Percentiles rank a stretch among this genome's conserved stretches.
Evolutionary conservation across 1,140 invertebrate species (phyloP).

Genomic region (Cylas formicarius): DNA sequence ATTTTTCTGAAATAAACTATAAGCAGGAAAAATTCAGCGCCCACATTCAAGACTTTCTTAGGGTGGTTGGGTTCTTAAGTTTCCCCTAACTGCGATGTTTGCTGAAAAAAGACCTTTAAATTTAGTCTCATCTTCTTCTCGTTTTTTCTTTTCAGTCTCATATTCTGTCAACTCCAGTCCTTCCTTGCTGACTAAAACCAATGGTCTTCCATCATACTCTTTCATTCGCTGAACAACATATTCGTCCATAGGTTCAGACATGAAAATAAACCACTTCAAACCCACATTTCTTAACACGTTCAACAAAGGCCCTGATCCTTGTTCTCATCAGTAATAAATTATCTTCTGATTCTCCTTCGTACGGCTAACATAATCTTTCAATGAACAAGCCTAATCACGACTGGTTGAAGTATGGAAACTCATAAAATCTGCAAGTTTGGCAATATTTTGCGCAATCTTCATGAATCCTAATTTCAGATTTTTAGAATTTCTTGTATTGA

Average conservation of each 20-base stretch:
- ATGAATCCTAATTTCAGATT: conserved; percentile 97
- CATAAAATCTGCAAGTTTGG: conserved; percentile 86
- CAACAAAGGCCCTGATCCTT: conserved; percentile 95
- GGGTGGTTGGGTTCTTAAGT: too few species aligned
- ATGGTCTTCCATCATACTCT: conserved; percentile 92
- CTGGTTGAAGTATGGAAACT: conserved; percentile 90
- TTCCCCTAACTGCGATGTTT: too few species aligned
- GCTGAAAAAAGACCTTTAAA: conserved; percentile 93
- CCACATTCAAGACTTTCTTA: too few species aligned
- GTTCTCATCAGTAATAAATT: conserved; percentile 94
- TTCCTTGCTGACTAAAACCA: conserved; percentile 97
- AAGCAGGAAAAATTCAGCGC: too few species aligned
- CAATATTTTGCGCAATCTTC: conserved; percentile 91
- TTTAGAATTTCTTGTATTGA: conserved; percentile 97
- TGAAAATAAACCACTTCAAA: conserved; percentile 98
- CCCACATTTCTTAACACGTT: conserved; percentile 93
- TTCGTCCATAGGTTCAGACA: conserved; percentile 98
- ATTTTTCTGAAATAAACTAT: too few species aligned
- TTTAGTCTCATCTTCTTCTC: conserved; percentile 90
- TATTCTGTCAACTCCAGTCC: conserved; percentile 92
- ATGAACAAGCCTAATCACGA: conserved; percentile 85
- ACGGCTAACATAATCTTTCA: conserved; percentile 93
- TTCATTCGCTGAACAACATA: conserved; percentile 98
- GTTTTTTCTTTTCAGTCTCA: conserved; percentile 94
- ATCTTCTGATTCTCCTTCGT: conserved; percentile 98